A percentile compares a stretch with the other conserved stretches of the same genome.
Conservation (phyloP, 2,888 invertebrate genomes). For the Lucinisca nassula region DNA sequence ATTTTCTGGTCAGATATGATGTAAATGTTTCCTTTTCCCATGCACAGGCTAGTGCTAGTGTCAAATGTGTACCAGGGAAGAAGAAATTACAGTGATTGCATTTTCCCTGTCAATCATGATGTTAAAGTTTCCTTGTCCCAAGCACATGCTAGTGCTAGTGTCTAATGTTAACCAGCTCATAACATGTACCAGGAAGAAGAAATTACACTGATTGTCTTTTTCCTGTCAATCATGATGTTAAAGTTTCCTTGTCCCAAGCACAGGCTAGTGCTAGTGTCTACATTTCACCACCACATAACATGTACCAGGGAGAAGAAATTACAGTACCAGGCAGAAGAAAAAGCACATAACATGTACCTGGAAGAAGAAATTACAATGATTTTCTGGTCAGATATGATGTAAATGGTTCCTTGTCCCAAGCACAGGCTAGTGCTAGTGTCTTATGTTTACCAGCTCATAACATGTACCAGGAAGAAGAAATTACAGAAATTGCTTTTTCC, state of each 20-base stretch:
- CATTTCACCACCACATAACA: conserved; percentile 1
- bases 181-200: conserved; percentile 28
- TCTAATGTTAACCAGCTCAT: background rate
- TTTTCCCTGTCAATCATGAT: background rate
- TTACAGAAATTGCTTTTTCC: no score
- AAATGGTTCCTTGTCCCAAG: conserved; percentile 17
- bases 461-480: conserved; percentile 10
- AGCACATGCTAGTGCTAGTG: conserved; percentile 21
- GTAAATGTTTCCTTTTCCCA: background rate
- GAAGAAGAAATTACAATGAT: conserved; percentile 2
- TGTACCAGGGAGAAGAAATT: conserved; percentile 20
- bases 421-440: conserved; percentile 37
- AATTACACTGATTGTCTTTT: background rate
- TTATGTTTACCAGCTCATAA: conserved; percentile 8
- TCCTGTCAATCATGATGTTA: background rate
- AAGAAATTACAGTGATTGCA: background rate
- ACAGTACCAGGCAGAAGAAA: conserved; percentile 13
- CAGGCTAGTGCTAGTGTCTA: conserved; percentile 21
- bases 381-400: no score
- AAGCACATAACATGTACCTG: conserved; percentile 23
- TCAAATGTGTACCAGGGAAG: background rate
- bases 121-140: background rate
- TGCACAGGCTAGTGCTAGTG: conserved; percentile 3
- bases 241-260: conserved; percentile 22
- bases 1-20: background rate